Evolutionary conservation across 2,888 invertebrate species (phyloP), one percentile per base, ranked within the genome.

Genomic region (Tachina grossa): DNA sequence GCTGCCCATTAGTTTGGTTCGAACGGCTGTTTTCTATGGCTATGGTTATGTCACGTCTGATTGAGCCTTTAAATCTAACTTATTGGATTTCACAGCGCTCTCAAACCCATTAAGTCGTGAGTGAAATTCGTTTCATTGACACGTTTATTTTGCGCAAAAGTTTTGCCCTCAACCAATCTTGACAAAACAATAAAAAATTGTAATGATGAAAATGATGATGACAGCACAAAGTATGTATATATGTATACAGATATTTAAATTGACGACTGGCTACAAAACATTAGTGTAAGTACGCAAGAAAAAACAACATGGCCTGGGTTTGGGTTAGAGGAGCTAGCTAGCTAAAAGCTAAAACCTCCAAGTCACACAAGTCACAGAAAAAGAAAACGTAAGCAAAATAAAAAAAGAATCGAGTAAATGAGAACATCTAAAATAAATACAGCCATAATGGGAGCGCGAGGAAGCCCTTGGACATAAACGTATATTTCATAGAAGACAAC

Each of bases 131-230:
- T 31, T 31, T 31, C 31, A 31, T 31, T 5, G 31, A 31, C 6
- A 31, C 31, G 6, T 31, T 31, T 39, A 6, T 19, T 51, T 41
- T 19, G 10, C 10, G 0, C n/a, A 31, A 6, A 63, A 8, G n/a
- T 74, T 59, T 71, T 72, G 19, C 72, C 59, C 59, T 31, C 9
- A 66, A n/a, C 77, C 66, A 83, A 51, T 19, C 10, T 68, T 31
- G 13, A 43, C n/a, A 53, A 39, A 71, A 47, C 41, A 72, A 65
- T 65, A 76, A 76, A 80, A 77, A 76, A 53, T 66, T 61, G 76
- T 85, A 83, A 85, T 85, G 76, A 85, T 85, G 83, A 85, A 83
- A 83, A 85, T 85, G 85, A 85, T 85, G 85, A 85, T 85, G 85
- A 85, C 85, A 85, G 85, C 85, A 74, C 66, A 85, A 85, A 85